Evolutionary conservation across 2,797 vertebrate species (phyloP), one percentile per base, ranked within the genome.

Genomic region (Chiloscyllium punctatum): DNA sequence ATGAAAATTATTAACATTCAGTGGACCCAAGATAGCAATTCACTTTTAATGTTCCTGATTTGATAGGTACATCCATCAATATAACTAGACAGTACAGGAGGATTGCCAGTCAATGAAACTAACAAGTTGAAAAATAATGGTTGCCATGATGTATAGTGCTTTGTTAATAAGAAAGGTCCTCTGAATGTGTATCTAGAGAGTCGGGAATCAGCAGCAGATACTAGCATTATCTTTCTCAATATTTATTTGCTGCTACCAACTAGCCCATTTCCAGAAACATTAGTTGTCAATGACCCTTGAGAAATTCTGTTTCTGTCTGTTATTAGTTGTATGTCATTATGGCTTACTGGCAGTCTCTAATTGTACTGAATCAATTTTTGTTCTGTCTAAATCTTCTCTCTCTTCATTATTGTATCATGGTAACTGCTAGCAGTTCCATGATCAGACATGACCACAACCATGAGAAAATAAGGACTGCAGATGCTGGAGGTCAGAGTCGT

Each of bases 61-160:
- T 90, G 87, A 90, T 90, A 53, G 86, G 11, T 57, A 57, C 53
- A 88, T 88, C 86, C 51, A 88, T 88, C 86, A 88, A 88, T 88
- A 51, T 88, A 88, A 57, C 87, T 33, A 62, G 87, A 90, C 87
- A 90, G 30, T 90, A 66, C 13, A 62, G 57, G 30, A 62, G 53
- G 53, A 90, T 66, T 90, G 30, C 82, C 42, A 62, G 53, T 90
- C 57, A 66, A n/a, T 90, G 53, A n/a, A 62, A 30, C 53, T n/a
- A 62, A 90, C 33, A 33, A 62, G 87, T 90, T 88, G 51, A 57
- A 62, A 86, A 90, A 18, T 90, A 66, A 23, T 66, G 27, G 57
- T 33, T 62, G 53, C 30, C 53, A 27, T 88, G 51, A 88, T 57
- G 23, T 53, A n/a, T 27, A 90, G 33, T 90, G 57, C 30, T 37